A percentile compares a stretch with the other conserved stretches of the same genome.
These are phyloP conservation scores for Teleogryllus occipitalis DNA, from an alignment of 1,140 invertebrate species.

Conservation along the genomic window DNA sequence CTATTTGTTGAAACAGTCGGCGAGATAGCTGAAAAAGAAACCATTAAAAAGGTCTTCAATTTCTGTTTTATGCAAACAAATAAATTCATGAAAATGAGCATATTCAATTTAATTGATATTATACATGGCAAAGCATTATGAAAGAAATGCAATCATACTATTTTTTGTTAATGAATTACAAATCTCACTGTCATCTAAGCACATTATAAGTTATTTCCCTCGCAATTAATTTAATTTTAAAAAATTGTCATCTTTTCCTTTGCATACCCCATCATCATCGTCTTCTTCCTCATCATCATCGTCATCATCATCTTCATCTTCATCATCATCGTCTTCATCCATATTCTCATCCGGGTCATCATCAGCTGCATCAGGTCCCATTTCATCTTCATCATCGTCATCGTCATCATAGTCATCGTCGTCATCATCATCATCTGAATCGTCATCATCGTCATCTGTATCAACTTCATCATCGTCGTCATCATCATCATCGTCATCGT, in stretches of 20 bases:
- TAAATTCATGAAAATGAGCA: neutral
- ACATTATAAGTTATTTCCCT: neutral
- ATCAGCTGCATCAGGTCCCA: conserved; percentile 14
- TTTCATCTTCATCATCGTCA: conserved; percentile 27
- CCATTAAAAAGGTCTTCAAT: neutral
- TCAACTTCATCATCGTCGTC: conserved; percentile 30
- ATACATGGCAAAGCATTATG: neutral
- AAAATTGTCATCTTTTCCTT: neutral
- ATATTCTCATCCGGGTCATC: neutral
- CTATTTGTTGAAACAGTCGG: neutral
- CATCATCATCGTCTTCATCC: neutral
- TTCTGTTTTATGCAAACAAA: neutral
- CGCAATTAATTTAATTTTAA: neutral
- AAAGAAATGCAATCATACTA: no score
- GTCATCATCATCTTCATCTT: conserved; percentile 10
- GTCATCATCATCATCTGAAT: conserved; percentile 29
- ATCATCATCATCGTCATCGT: conserved; percentile 34
- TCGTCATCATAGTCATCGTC: conserved; percentile 32
- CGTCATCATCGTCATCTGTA: conserved; percentile 31
- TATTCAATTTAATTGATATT: neutral
- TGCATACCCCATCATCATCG: neutral
- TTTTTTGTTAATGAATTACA: no score
- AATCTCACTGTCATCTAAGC: neutral
- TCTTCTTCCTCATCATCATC: conserved; percentile 13
- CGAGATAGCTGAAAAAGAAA: neutral